phyloP scores from a whole-genome alignment of 2,113 vertebrate genomes.

The Pycnonotus jocosus region DNA sequence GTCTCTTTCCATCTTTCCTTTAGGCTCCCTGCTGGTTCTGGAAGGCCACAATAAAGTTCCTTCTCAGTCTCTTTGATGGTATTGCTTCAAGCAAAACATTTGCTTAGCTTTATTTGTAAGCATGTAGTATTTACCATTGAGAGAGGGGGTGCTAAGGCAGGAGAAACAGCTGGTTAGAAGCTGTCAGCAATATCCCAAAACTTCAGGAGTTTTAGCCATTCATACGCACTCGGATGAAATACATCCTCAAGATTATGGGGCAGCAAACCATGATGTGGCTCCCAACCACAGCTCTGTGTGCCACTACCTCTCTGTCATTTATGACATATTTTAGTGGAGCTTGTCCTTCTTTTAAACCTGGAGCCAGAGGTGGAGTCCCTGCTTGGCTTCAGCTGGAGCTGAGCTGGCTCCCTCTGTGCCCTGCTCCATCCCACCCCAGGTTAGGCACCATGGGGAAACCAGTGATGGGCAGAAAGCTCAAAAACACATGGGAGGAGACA shows the following conservation, averaged over 20 bases:
- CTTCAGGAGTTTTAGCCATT: neutral
- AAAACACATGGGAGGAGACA: neutral
- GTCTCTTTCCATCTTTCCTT: neutral
- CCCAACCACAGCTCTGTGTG: constrained; percentile 36
- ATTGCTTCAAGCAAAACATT: neutral
- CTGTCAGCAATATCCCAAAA: neutral
- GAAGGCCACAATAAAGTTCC: neutral
- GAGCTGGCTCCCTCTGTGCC: neutral
- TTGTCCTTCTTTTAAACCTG: neutral
- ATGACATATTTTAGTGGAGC: neutral
- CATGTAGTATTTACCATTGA: neutral
- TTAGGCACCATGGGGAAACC: neutral
- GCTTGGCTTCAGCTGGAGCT: neutral
- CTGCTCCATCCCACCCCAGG: neutral
- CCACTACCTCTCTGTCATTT: neutral
- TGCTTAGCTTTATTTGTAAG: neutral
- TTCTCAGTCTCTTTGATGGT: neutral
- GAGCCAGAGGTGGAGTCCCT: neutral
- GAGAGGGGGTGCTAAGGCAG: neutral
- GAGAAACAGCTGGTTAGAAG: constrained; percentile 43
- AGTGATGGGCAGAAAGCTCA: neutral
- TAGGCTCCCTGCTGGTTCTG: neutral
- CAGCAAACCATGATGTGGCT: neutral
- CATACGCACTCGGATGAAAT: neutral
- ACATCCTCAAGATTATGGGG: neutral